A percentile compares a stretch with the other conserved stretches of the same genome.
Conservation (phyloP, 2,888 invertebrate species). For the Alentia gelatinosa region DNA sequence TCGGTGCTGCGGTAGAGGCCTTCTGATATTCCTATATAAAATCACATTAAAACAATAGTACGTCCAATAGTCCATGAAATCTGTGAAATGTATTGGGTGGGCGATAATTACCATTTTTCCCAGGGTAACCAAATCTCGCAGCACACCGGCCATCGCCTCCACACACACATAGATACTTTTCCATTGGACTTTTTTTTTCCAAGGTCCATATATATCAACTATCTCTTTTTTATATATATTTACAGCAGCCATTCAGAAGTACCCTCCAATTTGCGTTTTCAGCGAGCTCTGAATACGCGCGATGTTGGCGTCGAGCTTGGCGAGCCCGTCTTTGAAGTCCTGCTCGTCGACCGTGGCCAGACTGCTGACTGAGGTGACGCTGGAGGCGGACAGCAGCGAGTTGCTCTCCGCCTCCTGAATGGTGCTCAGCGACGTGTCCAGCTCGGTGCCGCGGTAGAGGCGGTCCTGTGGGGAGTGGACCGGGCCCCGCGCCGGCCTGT, state of each 20-base stretch:
- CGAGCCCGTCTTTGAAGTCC: slow-evolving; percentile 73
- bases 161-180: no score
- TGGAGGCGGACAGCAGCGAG: slow-evolving; percentile 1
- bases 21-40: no score
- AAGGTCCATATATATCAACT: no score
- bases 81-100: no score
- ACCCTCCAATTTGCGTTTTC: slow-evolving; percentile 23
- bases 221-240: no score
- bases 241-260: background rate
- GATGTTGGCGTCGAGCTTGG: slow-evolving; percentile 75
- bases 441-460: slow-evolving; percentile 64
- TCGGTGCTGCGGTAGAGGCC: slow-evolving; percentile 67
- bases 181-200: no score
- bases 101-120: no score
- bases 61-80: no score
- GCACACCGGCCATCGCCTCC: no score
- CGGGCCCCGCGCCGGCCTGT: background rate
- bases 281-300: slow-evolving; percentile 72
- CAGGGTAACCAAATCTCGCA: no score
- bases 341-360: slow-evolving; percentile 69
- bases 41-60: no score
- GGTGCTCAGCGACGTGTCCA: slow-evolving; percentile 73
- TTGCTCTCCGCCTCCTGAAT: slow-evolving; percentile 64
- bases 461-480: slow-evolving; percentile 47
- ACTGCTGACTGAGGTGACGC: slow-evolving; percentile 37